Conservation (phyloP, 1,140 invertebrate species). For the Zaprionus lachaisei region DNA sequence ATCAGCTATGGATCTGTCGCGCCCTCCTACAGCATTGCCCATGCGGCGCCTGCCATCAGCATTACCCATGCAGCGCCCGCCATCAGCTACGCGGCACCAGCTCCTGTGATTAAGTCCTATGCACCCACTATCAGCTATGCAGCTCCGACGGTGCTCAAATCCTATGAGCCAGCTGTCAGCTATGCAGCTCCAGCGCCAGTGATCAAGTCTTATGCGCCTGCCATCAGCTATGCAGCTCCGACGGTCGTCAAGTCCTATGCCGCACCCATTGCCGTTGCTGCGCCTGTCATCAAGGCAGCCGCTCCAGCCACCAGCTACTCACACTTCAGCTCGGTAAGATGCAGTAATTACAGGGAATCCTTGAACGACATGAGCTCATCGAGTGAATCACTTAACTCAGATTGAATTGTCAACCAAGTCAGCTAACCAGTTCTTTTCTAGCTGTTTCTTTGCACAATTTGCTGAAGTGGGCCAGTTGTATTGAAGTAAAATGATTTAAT, state of each 20-base stretch:
- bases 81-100: slow-evolving; percentile 39
- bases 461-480: background rate
- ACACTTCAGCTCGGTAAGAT: slow-evolving; percentile 71
- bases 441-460: background rate
- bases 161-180: slow-evolving; percentile 49
- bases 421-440: background rate
- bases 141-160: slow-evolving; percentile 57
- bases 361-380: background rate
- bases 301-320: slow-evolving; percentile 62
- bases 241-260: slow-evolving; percentile 49
- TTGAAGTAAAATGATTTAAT: background rate
- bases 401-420: background rate
- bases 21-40: slow-evolving; percentile 48
- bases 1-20: slow-evolving; percentile 36
- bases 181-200: slow-evolving; percentile 63
- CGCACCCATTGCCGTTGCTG: slow-evolving; percentile 62
- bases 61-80: slow-evolving; percentile 49
- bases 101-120: slow-evolving; percentile 26
- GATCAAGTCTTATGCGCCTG: slow-evolving; percentile 55
- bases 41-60: slow-evolving; percentile 62
- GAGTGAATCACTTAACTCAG: background rate
- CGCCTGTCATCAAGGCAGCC: slow-evolving; percentile 56
- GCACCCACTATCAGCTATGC: slow-evolving; percentile 62
- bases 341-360: background rate
- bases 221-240: slow-evolving; percentile 38